phyloP scores from a whole-genome alignment of 2,888 invertebrate species.

The Osmoderma eremita region DNA sequence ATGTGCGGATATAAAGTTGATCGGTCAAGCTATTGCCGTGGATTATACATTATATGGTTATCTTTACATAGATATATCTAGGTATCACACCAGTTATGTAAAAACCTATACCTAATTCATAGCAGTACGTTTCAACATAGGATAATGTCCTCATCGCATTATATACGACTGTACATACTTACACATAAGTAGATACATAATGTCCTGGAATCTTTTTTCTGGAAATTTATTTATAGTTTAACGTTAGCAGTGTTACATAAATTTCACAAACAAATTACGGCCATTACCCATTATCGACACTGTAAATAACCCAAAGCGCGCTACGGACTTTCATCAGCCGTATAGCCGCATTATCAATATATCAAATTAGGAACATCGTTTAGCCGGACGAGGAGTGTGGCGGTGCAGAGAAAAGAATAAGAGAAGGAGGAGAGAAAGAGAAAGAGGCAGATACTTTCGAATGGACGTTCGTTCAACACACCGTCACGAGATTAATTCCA shows the following conservation, averaged over 20 bases:
- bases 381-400: slow-evolving; percentile 6
- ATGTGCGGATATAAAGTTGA: too few species aligned
- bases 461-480: slow-evolving; percentile 21
- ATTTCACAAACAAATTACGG: slow-evolving; percentile 38
- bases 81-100: slow-evolving; percentile 14
- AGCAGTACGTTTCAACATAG: slow-evolving; percentile 22
- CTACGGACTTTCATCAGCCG: slow-evolving; percentile 30
- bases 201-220: neutral
- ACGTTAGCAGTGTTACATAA: slow-evolving; percentile 33
- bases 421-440: neutral
- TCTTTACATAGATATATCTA: neutral
- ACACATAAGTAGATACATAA: neutral
- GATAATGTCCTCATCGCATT: slow-evolving; percentile 21
- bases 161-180: slow-evolving; percentile 1
- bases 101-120: slow-evolving; percentile 20
- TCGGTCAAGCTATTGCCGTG: too few species aligned
- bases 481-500: slow-evolving; percentile 33
- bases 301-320: slow-evolving; percentile 38
- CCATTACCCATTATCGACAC: slow-evolving; percentile 38
- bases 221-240: slow-evolving; percentile 31
- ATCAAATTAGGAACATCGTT: slow-evolving; percentile 36
- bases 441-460: slow-evolving; percentile 28
- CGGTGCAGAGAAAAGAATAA: slow-evolving; percentile 15
- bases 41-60: too few species aligned
- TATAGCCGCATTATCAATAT: slow-evolving; percentile 36